Conservation (phyloP, 2,113 vertebrate genomes). For the Rhea pennata region DNA sequence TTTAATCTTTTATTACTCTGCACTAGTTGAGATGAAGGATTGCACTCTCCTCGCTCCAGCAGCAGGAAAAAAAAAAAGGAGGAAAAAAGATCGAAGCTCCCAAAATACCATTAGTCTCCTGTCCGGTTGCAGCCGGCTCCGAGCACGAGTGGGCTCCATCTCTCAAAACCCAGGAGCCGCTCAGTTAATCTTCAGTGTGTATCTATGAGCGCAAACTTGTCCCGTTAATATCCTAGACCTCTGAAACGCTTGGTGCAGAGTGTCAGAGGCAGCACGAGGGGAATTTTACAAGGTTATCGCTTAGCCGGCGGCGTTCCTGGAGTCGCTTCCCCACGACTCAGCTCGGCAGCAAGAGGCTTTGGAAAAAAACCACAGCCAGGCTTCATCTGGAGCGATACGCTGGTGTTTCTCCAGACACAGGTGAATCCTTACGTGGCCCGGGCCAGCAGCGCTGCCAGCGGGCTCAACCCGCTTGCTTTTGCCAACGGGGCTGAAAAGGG, state of each 20-base stretch:
- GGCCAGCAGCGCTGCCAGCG: too few species aligned
- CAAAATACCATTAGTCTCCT: background rate
- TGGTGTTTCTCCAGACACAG: too few species aligned
- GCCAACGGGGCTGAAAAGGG: too few species aligned
- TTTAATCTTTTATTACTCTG: background rate
- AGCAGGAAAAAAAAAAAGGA: background rate
- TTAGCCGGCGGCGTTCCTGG: background rate
- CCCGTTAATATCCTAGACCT: slow-evolving; percentile 4
- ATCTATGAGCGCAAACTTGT: background rate
- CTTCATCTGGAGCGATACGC: too few species aligned
- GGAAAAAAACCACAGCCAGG: too few species aligned
- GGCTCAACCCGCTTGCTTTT: too few species aligned
- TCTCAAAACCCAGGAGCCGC: background rate
- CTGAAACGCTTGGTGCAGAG: background rate
- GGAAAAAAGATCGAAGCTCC: background rate
- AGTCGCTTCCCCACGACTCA: too few species aligned
- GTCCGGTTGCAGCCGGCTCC: background rate
- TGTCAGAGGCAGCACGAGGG: background rate
- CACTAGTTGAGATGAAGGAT: background rate
- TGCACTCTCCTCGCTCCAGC: background rate
- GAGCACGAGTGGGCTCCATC: rapidly evolving
- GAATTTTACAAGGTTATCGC: background rate
- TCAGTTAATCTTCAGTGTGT: background rate
- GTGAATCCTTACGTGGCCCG: too few species aligned
- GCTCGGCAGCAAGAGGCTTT: too few species aligned